phyloP scores from a whole-genome alignment of 92 coral and sea anemone species.

The Pocillopora grandis region DNA sequence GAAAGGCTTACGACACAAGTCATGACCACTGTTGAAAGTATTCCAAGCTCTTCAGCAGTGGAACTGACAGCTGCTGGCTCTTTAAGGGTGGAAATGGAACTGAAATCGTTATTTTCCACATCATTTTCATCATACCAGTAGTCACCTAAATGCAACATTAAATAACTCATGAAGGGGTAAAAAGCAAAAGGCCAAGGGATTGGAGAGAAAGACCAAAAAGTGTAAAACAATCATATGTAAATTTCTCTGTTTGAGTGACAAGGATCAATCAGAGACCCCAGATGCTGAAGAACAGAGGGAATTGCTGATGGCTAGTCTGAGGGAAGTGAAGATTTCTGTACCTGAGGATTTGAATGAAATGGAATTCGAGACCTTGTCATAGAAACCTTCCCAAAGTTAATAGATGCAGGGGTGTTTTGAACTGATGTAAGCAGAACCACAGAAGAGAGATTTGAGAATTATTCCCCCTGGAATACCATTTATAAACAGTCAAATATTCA shows the following conservation, averaged over 20 bases:
- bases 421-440: conserved; percentile 58
- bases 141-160: not conserved
- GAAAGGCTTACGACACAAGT: not conserved
- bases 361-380: conserved; percentile 43
- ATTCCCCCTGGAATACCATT: conserved; percentile 42
- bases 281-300: conserved; percentile 57
- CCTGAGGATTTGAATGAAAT: conserved; percentile 51
- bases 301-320: conserved; percentile 49
- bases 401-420: conserved; percentile 60
- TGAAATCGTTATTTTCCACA: conserved; percentile 23
- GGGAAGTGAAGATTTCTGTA: conserved; percentile 45
- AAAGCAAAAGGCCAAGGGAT: not conserved
- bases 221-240: conserved; percentile 34
- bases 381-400: conserved; percentile 49
- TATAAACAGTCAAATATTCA: too few relatives aligned
- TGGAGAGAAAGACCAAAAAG: not conserved
- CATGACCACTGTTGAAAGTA: too few relatives aligned
- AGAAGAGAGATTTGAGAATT: conserved; percentile 47
- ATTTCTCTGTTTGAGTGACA: conserved; percentile 56
- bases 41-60: too few relatives aligned
- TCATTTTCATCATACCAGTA: conserved; percentile 26
- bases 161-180: conserved; percentile 8
- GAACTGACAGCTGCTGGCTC: too few relatives aligned
- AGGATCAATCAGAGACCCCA: conserved; percentile 58
- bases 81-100: too few relatives aligned